Evolutionary conservation across 2,113 vertebrate species (phyloP), one percentile per base, ranked within the genome.

Genomic region (Phodopus roborovskii): DNA sequence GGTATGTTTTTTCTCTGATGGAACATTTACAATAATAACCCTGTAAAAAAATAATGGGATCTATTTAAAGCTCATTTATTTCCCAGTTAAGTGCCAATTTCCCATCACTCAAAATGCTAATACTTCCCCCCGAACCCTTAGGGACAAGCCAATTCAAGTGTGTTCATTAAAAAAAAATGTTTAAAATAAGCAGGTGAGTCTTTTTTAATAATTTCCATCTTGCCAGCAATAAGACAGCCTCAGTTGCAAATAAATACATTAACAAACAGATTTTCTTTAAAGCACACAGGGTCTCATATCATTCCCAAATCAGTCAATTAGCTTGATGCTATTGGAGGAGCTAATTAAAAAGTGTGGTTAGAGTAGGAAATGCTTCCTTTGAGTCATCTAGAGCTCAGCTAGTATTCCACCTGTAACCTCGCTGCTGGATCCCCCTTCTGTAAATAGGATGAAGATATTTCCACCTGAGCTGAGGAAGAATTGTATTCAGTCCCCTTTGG

Each of bases 241-340:
- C 88, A 77, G 92, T 92, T 97, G 95, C 87, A 96, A 97, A 96
- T 94, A 97, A 96, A 95, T 96, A 94, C 88, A 95, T 96, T 95
- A 96, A 96, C 97, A 97, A 96, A 97, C 95, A 96, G 97, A 96
- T 95, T 97, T 98, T 97, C 92, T 94, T 96, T 97, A 96, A 95
- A 96, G 95, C 92, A 94, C 90, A 95, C 5, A 28, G 94, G 94
- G 94, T 96, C 97, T 95, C 94, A 92, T 95, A 97, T 97, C 92
- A 89, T 96, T 94, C 96, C 95, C 95, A 97, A 96, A 97, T 96
- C 97, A 97, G 92, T 68, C 95, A 94, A 96, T 97, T 97, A 97
- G 79, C 85, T 86, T 82, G 88, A 96, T 91, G 90, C 93, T 97
- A 95, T 94, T 96, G 97, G 97, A 97, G 96, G 90, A 95, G 90